Evolutionary conservation across 1,140 invertebrate species (phyloP).

Genomic region (Manduca sexta): DNA sequence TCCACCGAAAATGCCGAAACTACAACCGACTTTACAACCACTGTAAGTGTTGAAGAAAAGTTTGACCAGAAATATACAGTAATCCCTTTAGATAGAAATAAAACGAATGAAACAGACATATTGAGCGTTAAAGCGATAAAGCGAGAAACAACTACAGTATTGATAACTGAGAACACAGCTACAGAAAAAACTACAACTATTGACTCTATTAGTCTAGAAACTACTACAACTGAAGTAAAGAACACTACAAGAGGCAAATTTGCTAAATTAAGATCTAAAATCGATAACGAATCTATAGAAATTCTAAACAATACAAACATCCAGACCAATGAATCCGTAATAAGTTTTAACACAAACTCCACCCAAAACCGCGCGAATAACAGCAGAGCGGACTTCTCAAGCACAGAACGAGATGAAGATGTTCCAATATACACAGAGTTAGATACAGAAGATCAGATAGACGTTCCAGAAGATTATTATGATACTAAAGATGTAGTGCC

Average conservation of each 20-base stretch:
- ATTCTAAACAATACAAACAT: no score
- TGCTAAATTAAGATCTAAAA: no score
- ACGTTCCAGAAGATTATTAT: slow-evolving; percentile 66
- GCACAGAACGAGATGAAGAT: slow-evolving; percentile 30
- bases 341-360: not conserved
- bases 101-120: not conserved
- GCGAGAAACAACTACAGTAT: not conserved
- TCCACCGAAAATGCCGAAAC: slow-evolving; percentile 32
- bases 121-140: not conserved
- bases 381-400: slow-evolving; percentile 23
- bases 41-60: not conserved
- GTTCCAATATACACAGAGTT: slow-evolving; percentile 53
- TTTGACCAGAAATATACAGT: not conserved
- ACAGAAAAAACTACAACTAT: not conserved
- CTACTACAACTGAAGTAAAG: slow-evolving; percentile 6
- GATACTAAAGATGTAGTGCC: slow-evolving; percentile 59
- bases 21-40: not conserved
- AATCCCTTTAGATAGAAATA: not conserved
- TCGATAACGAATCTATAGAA: no score
- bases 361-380: slow-evolving; percentile 6
- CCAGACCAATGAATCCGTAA: no score
- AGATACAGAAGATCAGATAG: slow-evolving; percentile 44
- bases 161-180: not conserved
- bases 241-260: no score
- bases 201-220: slow-evolving; percentile 2